Evolutionary conservation across 2,888 invertebrate genomes (phyloP), one percentile per base, ranked within the genome.

Genomic region (Branchipolynoe longqiensis): DNA sequence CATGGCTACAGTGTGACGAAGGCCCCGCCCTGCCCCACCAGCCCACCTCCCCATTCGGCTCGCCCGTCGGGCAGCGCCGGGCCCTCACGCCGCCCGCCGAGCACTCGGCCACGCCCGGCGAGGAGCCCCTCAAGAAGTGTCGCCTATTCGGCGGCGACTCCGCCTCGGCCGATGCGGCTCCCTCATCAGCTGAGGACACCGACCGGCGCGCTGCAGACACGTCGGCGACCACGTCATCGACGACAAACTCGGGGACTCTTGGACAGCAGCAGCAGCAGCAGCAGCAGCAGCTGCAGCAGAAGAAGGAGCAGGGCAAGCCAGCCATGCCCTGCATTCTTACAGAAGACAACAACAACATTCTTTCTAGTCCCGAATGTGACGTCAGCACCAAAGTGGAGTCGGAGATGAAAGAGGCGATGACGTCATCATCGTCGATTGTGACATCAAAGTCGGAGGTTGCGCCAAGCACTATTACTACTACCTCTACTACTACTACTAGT

Each of bases 1-100:
- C 96, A 92, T 98, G 98, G 98, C 95, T 98, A 59, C 74, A 85
- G 33, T 2, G 41, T 1, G 78, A 78, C 48, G 78, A 78, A 4
- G 25, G 28, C 1, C 22, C 31, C 33, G 38, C 41, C 40, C 12
- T 36, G 18, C 6, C 64, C 28, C 82, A 18, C 14, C 78, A 40
- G 69, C 4, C 38, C 1, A 22, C 36, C 36, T 62, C 85, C 4
- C 73, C 82, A 18, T 48, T 58, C 41, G 85, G 84, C 33, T 88
- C 87, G 4, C 89, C 87, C n/a, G 28, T 84, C 22, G 87, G 87
- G 28, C 83, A 83, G 40, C 85, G 87, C 18, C 78, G 89, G 40
- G 86, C 85, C 0, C 83, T 87, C 12, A 56, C 86, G 6, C 83
- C 87, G 14, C 84, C 87, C 14, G 62, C 59, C 31, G 64, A 85